phyloP scores from a whole-genome alignment of 2,113 vertebrate species.

The Calypte anna region DNA sequence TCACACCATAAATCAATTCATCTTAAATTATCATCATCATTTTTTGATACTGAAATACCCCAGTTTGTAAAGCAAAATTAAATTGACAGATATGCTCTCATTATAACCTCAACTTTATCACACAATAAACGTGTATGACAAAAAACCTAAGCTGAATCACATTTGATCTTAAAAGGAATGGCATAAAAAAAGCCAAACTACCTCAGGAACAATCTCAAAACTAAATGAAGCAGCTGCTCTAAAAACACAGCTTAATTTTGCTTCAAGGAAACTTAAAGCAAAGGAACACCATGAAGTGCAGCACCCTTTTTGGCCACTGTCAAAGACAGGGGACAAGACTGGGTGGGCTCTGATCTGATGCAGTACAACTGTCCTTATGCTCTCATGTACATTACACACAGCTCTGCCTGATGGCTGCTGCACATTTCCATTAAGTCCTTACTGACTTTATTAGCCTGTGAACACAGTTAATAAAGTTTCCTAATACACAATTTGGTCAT shows the following conservation, averaged over 20 bases:
- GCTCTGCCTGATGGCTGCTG: background rate
- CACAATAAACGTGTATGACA: background rate
- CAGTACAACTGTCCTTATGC: background rate
- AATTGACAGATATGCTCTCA: background rate
- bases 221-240: background rate
- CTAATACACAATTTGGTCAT: background rate
- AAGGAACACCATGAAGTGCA: background rate
- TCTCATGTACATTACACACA: background rate
- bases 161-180: background rate
- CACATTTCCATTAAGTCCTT: background rate
- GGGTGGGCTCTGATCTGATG: background rate
- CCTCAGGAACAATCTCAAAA: background rate
- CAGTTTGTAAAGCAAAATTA: background rate
- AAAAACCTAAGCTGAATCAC: background rate
- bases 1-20: background rate
- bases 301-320: background rate
- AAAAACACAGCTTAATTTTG: background rate
- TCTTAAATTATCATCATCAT: background rate
- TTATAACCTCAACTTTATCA: background rate
- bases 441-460: background rate
- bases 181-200: background rate
- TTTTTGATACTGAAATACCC: background rate
- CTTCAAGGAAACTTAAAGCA: background rate
- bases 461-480: background rate
- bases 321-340: background rate